These are phyloP conservation scores for Caenorhabditis wallacei DNA, from an alignment of 2,888 invertebrate species.

Conservation along the genomic window DNA sequence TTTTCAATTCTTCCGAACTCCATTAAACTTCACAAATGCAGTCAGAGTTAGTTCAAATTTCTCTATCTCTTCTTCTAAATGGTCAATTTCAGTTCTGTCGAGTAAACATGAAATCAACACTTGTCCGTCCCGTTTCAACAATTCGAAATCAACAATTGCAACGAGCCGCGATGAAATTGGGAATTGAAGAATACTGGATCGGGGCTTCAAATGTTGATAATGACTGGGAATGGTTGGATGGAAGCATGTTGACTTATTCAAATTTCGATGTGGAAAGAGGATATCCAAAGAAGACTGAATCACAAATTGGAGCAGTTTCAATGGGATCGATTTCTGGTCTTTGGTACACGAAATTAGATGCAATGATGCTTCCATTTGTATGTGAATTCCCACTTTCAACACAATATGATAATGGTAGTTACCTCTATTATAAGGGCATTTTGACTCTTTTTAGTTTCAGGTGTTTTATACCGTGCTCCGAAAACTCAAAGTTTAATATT, in stretches of 20 bases:
- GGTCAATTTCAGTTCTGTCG: constrained; percentile 60
- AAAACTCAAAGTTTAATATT: constrained; percentile 49
- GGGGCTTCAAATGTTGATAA: constrained; percentile 60
- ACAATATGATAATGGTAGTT: constrained; percentile 51
- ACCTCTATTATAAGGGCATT: background rate
- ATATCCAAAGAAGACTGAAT: constrained; percentile 60
- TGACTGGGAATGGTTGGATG: constrained; percentile 65
- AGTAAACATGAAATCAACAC: constrained; percentile 49
- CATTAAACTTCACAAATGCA: constrained; percentile 52
- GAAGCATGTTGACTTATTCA: constrained; percentile 38
- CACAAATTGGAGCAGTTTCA: constrained; percentile 59
- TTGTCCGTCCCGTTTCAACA: constrained; percentile 34
- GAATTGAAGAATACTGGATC: constrained; percentile 62
- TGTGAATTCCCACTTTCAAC: constrained; percentile 38
- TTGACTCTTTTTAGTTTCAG: background rate
- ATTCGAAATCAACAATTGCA: constrained; percentile 38
- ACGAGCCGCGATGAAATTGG: constrained; percentile 46
- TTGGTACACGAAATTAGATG: constrained; percentile 61
- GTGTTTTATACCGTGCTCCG: constrained; percentile 52
- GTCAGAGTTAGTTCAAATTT: constrained; percentile 25
- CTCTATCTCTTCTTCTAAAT: background rate
- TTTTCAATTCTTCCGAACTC: constrained; percentile 60
- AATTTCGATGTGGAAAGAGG: constrained; percentile 56
- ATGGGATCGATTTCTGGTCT: constrained; percentile 49
- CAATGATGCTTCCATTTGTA: constrained; percentile 53